Base-by-base conservation (phyloP, 2,797 vertebrate species). In the Varecia variegata region DNA sequence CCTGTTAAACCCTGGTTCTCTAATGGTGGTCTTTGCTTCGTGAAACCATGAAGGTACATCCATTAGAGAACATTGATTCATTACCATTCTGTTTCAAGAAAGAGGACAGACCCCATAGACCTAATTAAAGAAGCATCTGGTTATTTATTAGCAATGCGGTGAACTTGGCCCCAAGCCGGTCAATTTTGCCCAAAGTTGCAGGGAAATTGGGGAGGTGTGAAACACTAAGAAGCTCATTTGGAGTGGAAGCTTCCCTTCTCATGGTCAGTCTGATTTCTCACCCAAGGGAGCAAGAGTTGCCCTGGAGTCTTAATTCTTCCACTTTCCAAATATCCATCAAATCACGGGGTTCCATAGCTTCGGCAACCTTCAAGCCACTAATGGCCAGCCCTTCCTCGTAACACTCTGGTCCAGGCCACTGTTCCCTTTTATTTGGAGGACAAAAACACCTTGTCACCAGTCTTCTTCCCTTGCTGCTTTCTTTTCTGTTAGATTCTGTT, bases 171-270 rank as follows among this genome's bases (percentile, higher is more conserved):
- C 10, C 30, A 12, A 0, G 10, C 2, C 30, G 23, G 15, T 20
- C 1, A 0, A 2, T 62, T 62, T 65, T 45, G 30, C 14, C 5
- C 25, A 10, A 30, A 58, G 80, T 60, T 6, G 25, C 52, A 58
- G 65, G 56, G 35, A 35, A 32, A 50, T 0, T 11, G 38, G 14
- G 7, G 0, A 3, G 7, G 15, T 10, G 5, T 3, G 54, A 58
- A 45, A n/a, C 5, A 1, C 5, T 0, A 0, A 14, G 25, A 56
- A 40, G 17, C 27, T 40, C 13, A 35, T 81, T 32, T 74, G 12
- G 56, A 52, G 17, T 3, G 7, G 2, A 43, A 30, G 4, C 21
- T 17, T 47, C 58, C 12, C 6, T 25, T 35, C 7, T 20, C 35
- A 14, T 20, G 38, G 38, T 8, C 74, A 17, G 4, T 35, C 83